Conservation (phyloP, 2,888 invertebrate genomes). For the Amphimallon solstitiale region DNA sequence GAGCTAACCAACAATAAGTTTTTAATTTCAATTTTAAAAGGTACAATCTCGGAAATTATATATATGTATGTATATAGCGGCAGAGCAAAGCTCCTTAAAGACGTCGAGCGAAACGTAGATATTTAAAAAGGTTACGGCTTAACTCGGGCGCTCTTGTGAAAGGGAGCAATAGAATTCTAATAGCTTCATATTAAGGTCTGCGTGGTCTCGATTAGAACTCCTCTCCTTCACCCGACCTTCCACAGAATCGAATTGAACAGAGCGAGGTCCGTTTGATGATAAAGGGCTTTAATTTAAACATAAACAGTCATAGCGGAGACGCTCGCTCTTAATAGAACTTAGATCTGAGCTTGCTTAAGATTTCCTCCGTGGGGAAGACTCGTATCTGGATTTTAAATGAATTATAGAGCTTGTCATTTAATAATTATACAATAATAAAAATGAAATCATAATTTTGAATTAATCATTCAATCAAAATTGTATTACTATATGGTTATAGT, state of each 20-base stretch:
- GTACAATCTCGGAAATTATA: constrained; percentile 59
- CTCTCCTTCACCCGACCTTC: constrained; percentile 34
- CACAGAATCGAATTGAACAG: constrained; percentile 39
- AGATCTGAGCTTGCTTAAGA: no score
- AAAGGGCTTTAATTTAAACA: constrained; percentile 11
- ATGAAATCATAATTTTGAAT: no score
- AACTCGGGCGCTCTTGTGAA: constrained; percentile 50
- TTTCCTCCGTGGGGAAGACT: no score
- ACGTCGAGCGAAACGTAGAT: constrained; percentile 52
- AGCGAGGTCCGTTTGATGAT: constrained; percentile 20
- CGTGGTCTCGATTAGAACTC: constrained; percentile 57
- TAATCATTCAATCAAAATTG: no score
- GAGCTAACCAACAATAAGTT: constrained; percentile 33
- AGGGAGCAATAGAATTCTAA: constrained; percentile 61
- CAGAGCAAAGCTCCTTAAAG: constrained; percentile 19
- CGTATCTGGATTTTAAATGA: no score
- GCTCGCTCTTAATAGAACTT: no score
- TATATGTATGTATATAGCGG: no score
- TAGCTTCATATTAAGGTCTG: constrained; percentile 62
- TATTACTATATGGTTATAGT: no score
- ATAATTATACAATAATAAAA: no score
- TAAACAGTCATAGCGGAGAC: neutral
- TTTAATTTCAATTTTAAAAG: no score
- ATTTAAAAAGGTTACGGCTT: constrained; percentile 59
- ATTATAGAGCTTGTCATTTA: no score